A percentile compares a stretch with the other conserved stretches of the same genome.
phyloP scores from a whole-genome alignment of 2,797 vertebrate species.

The Vespertilio murinus region DNA sequence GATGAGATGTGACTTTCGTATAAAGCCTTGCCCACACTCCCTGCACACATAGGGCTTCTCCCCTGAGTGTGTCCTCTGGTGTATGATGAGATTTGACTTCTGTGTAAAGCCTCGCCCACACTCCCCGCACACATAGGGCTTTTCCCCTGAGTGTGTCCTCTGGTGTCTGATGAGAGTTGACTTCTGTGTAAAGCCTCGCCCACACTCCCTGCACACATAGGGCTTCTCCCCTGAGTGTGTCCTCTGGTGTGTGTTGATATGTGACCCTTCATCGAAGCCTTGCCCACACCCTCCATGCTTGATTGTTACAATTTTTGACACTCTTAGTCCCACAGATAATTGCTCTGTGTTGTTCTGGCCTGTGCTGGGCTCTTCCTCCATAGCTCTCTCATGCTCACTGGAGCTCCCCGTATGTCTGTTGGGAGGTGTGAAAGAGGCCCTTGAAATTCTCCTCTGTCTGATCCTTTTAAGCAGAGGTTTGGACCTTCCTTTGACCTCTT shows the following conservation, averaged over 20 bases:
- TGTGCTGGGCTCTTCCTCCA: not conserved
- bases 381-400: not conserved
- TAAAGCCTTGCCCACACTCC: not conserved
- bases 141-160: not conserved
- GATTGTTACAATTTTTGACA: not conserved
- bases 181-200: not conserved
- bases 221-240: not conserved
- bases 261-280: not conserved
- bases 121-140: not conserved
- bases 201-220: not conserved
- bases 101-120: not conserved
- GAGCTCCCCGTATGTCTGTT: not conserved
- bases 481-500: not conserved
- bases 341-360: not conserved
- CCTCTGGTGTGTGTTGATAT: not conserved
- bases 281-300: not conserved
- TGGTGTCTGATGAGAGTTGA: not conserved
- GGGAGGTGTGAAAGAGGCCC: not conserved
- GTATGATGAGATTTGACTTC: not conserved
- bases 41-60: not conserved
- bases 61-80: not conserved
- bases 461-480: not conserved
- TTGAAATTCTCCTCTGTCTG: not conserved
- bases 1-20: accelerated
- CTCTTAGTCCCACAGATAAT: not conserved